phyloP scores from a whole-genome alignment of 2,113 vertebrate genomes.

The Seriola dumerili region DNA sequence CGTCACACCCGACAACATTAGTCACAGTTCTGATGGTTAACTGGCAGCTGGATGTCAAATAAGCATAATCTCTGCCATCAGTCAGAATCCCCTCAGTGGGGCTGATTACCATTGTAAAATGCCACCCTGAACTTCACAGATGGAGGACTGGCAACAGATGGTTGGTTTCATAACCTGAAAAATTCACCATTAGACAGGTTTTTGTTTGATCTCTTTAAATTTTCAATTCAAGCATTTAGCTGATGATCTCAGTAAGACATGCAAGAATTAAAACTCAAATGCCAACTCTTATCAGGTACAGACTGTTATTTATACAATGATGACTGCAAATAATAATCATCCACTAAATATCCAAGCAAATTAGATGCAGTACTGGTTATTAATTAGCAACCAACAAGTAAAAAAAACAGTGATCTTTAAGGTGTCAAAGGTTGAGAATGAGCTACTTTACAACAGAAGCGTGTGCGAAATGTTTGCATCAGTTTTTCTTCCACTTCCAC shows the following conservation, averaged over 20 bases:
- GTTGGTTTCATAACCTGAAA: constrained; percentile 31
- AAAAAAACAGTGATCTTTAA: background rate
- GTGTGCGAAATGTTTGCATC: background rate
- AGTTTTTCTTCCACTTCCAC: no score
- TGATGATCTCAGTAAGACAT: background rate
- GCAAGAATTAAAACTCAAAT: background rate
- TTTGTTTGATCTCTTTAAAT: constrained; percentile 11
- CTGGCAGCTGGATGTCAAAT: constrained; percentile 69
- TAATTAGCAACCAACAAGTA: background rate
- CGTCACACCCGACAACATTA: constrained; percentile 58
- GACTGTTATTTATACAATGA: background rate
- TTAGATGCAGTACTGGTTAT: background rate
- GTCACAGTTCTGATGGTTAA: constrained; percentile 66
- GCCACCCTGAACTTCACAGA: constrained; percentile 46
- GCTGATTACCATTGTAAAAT: constrained; percentile 45
- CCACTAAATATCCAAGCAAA: background rate
- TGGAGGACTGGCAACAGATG: constrained; percentile 34
- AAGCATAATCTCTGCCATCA: constrained; percentile 57
- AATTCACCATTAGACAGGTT: constrained; percentile 4
- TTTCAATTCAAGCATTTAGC: constrained; percentile 7
- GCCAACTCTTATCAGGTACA: background rate
- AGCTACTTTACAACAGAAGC: background rate
- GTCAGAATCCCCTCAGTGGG: constrained; percentile 40
- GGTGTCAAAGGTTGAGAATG: background rate
- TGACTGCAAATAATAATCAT: constrained; percentile 1